Conservation (phyloP, 2,888 invertebrate species). For the Macropis europaea region DNA sequence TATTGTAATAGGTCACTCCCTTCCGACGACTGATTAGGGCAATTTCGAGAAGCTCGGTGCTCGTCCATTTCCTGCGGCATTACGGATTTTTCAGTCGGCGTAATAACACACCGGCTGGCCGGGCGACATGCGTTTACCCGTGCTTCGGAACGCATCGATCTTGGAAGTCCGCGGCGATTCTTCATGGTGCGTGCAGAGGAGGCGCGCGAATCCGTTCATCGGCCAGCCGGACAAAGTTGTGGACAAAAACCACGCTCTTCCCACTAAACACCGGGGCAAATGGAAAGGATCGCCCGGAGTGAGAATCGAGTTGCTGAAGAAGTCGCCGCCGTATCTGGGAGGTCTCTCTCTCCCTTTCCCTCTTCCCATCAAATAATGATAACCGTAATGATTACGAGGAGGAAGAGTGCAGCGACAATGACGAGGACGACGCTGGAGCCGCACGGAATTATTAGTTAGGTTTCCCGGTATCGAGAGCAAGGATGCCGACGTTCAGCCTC, state of each 20-base stretch:
- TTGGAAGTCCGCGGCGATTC: slow-evolving; percentile 4
- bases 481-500: slow-evolving; percentile 2
- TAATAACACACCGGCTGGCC: slow-evolving; percentile 17
- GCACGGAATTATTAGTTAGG: slow-evolving; percentile 55
- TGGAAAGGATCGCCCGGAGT: slow-evolving; percentile 54
- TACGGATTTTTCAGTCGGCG: slow-evolving; percentile 4
- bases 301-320: slow-evolving; percentile 38
- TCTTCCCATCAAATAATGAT: slow-evolving; percentile 37
- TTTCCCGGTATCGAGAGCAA: slow-evolving; percentile 48
- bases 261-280: slow-evolving; percentile 50
- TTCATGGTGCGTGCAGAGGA: neutral
- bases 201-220: slow-evolving; percentile 3
- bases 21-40: neutral
- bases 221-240: slow-evolving; percentile 21
- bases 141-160: slow-evolving; percentile 27
- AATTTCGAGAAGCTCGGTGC: neutral
- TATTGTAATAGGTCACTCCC: slow-evolving; percentile 16
- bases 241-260: slow-evolving; percentile 41
- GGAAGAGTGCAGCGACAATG: slow-evolving; percentile 6
- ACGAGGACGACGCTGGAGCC: slow-evolving; percentile 4
- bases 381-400: slow-evolving; percentile 46
- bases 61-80: slow-evolving; percentile 11
- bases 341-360: slow-evolving; percentile 23
- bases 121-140: slow-evolving; percentile 2
- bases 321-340: slow-evolving; percentile 22